Conservation (phyloP, 2,113 vertebrate genomes). For the Dicentrarchus labrax region DNA sequence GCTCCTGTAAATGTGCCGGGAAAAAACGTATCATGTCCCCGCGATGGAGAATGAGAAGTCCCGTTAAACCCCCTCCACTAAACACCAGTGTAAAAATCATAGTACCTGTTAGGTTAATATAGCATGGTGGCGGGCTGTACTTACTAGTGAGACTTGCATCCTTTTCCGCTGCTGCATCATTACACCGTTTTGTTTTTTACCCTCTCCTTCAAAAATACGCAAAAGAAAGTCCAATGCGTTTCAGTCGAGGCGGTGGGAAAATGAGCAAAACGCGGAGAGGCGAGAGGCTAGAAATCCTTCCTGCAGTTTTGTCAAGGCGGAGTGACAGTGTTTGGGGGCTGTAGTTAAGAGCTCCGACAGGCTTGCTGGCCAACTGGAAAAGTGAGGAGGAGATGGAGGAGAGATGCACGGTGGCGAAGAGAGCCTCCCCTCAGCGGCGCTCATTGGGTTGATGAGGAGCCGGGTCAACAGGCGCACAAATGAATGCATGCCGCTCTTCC, state of each 20-base stretch:
- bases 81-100: neutral
- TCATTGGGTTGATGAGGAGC: constrained; percentile 94
- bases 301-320: constrained; percentile 64
- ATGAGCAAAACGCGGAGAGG: constrained; percentile 35
- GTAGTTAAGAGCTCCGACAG: constrained; percentile 82
- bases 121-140: constrained; percentile 45
- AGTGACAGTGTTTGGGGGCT: constrained; percentile 58
- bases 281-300: constrained; percentile 70
- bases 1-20: constrained; percentile 13
- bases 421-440: constrained; percentile 93
- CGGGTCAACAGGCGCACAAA: constrained; percentile 92
- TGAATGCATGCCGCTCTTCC: constrained; percentile 76
- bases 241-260: constrained; percentile 38
- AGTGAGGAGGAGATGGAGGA: constrained; percentile 87
- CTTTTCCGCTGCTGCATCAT: constrained; percentile 67
- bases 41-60: constrained; percentile 27
- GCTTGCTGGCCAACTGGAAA: constrained; percentile 89
- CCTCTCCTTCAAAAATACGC: constrained; percentile 31
- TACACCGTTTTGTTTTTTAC: neutral
- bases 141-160: constrained; percentile 73
- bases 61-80: neutral
- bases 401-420: constrained; percentile 82
- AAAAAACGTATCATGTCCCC: constrained; percentile 23
- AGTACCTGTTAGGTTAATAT: constrained; percentile 43
- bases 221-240: constrained; percentile 66